These are phyloP conservation scores for Pollenia labialis DNA, from an alignment of 2,888 invertebrate species.

Conservation along the genomic window DNA sequence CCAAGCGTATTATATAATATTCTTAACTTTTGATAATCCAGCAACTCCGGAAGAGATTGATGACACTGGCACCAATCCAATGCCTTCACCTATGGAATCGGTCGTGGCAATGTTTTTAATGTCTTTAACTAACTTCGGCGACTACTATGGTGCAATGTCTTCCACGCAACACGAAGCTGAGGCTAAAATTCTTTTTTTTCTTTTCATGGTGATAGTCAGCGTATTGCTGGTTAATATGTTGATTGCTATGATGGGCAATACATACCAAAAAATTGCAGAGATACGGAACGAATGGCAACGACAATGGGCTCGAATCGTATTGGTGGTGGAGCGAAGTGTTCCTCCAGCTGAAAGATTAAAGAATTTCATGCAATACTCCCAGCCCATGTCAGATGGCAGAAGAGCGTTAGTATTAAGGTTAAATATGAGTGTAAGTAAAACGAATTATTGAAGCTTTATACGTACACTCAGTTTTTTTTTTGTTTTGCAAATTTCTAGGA, in stretches of 20 bases:
- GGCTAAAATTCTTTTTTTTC: conserved; percentile 96
- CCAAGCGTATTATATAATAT: conserved; percentile 97
- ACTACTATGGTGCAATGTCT: conserved; percentile 96
- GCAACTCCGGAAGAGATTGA: conserved; percentile 92
- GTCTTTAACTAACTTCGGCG: conserved; percentile 98
- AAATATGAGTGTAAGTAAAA: conserved; percentile 91
- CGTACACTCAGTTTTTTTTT: not conserved
- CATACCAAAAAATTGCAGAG: conserved; percentile 98
- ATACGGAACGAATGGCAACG: conserved; percentile 99
- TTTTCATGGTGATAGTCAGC: conserved; percentile 98
- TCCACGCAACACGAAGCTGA: conserved; percentile 94
- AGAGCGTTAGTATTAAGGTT: conserved; percentile 94
- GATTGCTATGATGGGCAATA: conserved; percentile 99
- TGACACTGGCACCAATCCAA: conserved; percentile 92
- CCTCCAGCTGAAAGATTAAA: conserved; percentile 93
- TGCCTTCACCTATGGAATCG: conserved; percentile 96
- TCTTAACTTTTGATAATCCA: conserved; percentile 93
- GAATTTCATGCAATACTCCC: conserved; percentile 95
- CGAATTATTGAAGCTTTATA: not conserved
- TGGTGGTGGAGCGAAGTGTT: conserved; percentile 98
- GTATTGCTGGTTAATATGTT: conserved; percentile 98
- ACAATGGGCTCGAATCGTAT: conserved; percentile 98
- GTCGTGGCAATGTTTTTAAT: conserved; percentile 99
- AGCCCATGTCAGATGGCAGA: conserved; percentile 95
- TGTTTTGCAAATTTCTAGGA: conserved; percentile 86